Evolutionary conservation across 2,797 vertebrate genomes (phyloP).

Genomic region (Nothura maculosa): DNA sequence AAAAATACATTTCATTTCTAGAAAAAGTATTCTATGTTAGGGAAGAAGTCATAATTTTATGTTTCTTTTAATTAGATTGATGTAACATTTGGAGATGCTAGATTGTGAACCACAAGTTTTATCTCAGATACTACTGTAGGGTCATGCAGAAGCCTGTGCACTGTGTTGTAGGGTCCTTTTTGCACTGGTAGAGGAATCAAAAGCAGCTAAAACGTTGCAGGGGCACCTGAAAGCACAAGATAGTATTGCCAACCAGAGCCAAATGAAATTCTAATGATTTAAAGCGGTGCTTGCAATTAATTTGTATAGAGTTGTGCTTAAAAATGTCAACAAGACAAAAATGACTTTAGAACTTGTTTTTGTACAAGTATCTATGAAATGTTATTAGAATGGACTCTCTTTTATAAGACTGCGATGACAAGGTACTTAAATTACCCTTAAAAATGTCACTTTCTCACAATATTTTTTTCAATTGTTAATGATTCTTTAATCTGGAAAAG

Average conservation of each 20-base stretch:
- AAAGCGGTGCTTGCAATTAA: neutral
- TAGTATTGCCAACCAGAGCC: neutral
- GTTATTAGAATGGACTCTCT: neutral
- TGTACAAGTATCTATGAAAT: neutral
- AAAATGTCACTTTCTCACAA: neutral
- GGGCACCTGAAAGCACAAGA: neutral
- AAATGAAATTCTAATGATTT: neutral
- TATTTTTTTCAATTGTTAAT: neutral
- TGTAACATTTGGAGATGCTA: neutral
- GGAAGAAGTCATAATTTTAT: neutral
- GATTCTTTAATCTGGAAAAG: neutral
- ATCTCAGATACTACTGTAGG: neutral
- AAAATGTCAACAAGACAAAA: neutral
- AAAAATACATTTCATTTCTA: neutral
- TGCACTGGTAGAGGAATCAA: neutral
- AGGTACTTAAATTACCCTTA: neutral
- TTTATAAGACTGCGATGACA: neutral
- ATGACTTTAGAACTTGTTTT: neutral
- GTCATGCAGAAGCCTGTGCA: neutral
- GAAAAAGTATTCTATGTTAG: neutral
- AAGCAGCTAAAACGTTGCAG: neutral
- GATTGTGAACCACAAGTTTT: neutral
- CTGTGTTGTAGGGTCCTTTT: neutral
- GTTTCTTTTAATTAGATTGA: neutral
- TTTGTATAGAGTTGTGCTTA: neutral